phyloP scores from a whole-genome alignment of 1,140 invertebrate species.

The Limonius californicus region DNA sequence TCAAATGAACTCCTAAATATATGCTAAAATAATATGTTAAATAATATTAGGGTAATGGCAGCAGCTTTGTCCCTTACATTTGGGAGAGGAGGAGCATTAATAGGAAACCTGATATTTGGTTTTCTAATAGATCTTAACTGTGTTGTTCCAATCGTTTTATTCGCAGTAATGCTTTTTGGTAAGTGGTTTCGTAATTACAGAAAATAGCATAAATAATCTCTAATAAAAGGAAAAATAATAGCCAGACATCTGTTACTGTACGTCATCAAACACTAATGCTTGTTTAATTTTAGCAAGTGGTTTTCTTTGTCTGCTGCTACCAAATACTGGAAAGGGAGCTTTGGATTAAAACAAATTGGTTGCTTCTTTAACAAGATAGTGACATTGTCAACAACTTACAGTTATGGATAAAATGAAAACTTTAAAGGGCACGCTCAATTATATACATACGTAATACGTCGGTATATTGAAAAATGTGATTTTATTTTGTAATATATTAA shows the following conservation, averaged over 20 bases:
- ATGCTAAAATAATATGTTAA: too few species aligned
- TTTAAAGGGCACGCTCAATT: too few species aligned
- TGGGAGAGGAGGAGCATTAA: slow-evolving; percentile 64
- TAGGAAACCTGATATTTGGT: slow-evolving; percentile 66
- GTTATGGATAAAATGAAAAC: too few species aligned
- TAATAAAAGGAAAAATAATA: too few species aligned
- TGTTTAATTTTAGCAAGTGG: slow-evolving; percentile 57
- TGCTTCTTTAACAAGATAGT: too few species aligned
- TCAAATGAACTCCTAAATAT: too few species aligned
- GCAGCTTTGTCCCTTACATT: slow-evolving; percentile 68
- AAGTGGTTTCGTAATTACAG: too few species aligned
- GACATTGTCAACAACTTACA: too few species aligned
- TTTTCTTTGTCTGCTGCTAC: slow-evolving; percentile 61
- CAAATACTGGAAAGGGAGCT: slow-evolving; percentile 63
- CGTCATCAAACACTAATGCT: slow-evolving; percentile 1
- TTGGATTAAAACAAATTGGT: slow-evolving; percentile 52
- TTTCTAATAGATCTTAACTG: slow-evolving; percentile 71
- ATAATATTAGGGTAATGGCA: slow-evolving; percentile 63
- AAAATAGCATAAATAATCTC: too few species aligned
- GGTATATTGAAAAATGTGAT: too few species aligned
- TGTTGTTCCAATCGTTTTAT: slow-evolving; percentile 62
- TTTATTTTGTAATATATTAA: too few species aligned
- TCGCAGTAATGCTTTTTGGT: slow-evolving; percentile 66
- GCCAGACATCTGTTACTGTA: not conserved
- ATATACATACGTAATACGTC: too few species aligned